These are phyloP conservation scores for Xerus inauris DNA, from an alignment of 2,113 vertebrate genomes.

Conservation along the genomic window DNA sequence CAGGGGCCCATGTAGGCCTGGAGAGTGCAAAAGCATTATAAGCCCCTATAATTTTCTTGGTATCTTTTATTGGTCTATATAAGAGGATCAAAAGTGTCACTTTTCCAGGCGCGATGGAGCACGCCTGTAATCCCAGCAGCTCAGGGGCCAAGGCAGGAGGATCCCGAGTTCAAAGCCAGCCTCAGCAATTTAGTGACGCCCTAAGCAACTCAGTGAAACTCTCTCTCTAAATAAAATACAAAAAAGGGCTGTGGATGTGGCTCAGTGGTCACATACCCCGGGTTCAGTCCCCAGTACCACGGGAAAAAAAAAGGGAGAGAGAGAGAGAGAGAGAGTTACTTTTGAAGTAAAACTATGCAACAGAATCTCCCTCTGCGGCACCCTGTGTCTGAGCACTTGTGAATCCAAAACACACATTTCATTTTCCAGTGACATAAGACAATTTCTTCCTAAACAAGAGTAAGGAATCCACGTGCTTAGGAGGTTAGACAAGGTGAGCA, in stretches of 20 bases:
- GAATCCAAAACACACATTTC: background rate
- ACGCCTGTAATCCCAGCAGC: too few relatives aligned
- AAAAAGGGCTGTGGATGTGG: too few relatives aligned
- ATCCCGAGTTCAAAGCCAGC: too few relatives aligned
- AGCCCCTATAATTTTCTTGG: background rate
- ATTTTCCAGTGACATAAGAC: slow-evolving; percentile 25
- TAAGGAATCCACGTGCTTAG: background rate
- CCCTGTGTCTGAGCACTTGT: background rate
- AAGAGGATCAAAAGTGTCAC: background rate
- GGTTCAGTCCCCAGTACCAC: too few relatives aligned
- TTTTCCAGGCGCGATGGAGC: too few relatives aligned
- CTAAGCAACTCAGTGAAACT: too few relatives aligned
- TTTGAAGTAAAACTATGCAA: background rate
- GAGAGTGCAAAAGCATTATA: background rate
- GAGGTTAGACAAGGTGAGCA: background rate
- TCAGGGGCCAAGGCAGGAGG: too few relatives aligned
- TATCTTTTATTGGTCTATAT: background rate
- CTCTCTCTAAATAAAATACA: too few relatives aligned
- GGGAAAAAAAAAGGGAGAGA: too few relatives aligned
- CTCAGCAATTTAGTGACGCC: too few relatives aligned
- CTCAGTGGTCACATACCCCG: too few relatives aligned
- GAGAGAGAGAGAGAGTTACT: background rate
- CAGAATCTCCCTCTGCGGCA: background rate
- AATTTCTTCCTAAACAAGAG: slow-evolving; percentile 2
- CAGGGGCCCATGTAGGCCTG: background rate